Base-by-base conservation (phyloP, 2,113 vertebrate genomes). In the Paralichthys olivaceus region DNA sequence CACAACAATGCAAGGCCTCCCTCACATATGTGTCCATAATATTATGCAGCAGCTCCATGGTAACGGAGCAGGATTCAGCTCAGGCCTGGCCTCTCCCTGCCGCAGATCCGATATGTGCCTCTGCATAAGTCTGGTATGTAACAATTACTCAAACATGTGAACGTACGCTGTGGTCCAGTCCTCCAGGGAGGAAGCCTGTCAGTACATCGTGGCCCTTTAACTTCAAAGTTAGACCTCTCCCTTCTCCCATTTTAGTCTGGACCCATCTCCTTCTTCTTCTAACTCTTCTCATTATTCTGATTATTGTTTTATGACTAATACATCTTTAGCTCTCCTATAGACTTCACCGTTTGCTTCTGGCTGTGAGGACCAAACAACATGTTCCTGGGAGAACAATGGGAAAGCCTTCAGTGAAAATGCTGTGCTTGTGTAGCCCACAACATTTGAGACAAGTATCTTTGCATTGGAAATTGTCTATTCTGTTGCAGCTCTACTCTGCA, bases 11-110 rank as follows among this genome's bases (percentile, higher is more conserved):
- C 76, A 77, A 75, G 70, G 53, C 69, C 75, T 80, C 74, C 65
- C 58, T 68, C 70, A 83, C 86, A 70, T 77, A 80, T 54, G 79
- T 67, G 73, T 83, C 80, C 91, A 91, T 89, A 92, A 92, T 92
- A 91, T 92, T 91, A 80, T 91, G 89, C 75, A 63, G 60, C 13
- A 88, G 79, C 76, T 81, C 89, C 84, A 91, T 92, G 80, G 91
- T 62, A 79, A 93, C 87, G 32, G 76, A 66, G 77, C 49, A 59
- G 63, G 51, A 60, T 76, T 84, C 87, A 84, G 88, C 83, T 72
- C 65, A 47, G 73, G 73, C 66, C 63, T 43, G 55, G 65, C 77
- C 49, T 80, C 67, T 70, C 76, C 59, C 71, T 79, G 64, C 75
- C 77, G 59, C 85, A 84, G 78, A 83, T 79, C 66, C 75, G 60